A percentile compares a stretch with the other conserved stretches of the same genome.
Evolutionary conservation across 2,888 invertebrate genomes (phyloP).

Genomic region (Campoplex nolae): DNA sequence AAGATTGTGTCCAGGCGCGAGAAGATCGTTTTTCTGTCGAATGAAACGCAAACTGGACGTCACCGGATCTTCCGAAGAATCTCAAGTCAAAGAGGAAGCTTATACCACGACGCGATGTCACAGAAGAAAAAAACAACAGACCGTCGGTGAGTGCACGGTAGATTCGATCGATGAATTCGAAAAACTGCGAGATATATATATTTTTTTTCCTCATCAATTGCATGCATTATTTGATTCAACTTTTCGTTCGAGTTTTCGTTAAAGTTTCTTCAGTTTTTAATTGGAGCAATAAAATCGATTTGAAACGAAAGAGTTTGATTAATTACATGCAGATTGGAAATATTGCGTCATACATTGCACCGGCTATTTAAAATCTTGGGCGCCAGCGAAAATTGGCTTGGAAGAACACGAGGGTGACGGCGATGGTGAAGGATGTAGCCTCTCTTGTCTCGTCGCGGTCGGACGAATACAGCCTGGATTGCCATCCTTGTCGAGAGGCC

Average conservation of each 20-base stretch:
- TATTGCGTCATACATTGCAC: constrained; percentile 96
- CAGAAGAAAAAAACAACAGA: constrained; percentile 88
- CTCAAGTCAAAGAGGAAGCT: constrained; percentile 91
- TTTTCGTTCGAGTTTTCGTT: no score
- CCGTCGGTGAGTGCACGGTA: constrained; percentile 83
- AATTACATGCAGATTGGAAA: constrained; percentile 88
- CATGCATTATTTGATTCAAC: no score
- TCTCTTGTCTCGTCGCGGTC: constrained; percentile 95
- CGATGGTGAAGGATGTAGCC: constrained; percentile 88
- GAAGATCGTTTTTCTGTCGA: constrained; percentile 96
- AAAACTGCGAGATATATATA: not conserved
- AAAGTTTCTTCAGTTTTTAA: not conserved
- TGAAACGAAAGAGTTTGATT: not conserved
- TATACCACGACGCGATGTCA: constrained; percentile 88
- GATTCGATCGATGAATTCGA: not conserved
- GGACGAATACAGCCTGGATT: constrained; percentile 89
- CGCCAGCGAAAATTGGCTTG: constrained; percentile 90
- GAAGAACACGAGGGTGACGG: constrained; percentile 89
- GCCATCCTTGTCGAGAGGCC: constrained; percentile 72
- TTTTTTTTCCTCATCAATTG: not conserved
- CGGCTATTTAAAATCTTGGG: constrained; percentile 97
- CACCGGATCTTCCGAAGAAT: constrained; percentile 75
- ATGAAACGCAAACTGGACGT: constrained; percentile 91
- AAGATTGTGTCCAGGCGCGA: constrained; percentile 93
- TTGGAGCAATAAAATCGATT: not conserved